Evolutionary conservation across 2,797 vertebrate genomes (phyloP), one percentile per base, ranked within the genome.

Genomic region (Sebastes wilsoni): DNA sequence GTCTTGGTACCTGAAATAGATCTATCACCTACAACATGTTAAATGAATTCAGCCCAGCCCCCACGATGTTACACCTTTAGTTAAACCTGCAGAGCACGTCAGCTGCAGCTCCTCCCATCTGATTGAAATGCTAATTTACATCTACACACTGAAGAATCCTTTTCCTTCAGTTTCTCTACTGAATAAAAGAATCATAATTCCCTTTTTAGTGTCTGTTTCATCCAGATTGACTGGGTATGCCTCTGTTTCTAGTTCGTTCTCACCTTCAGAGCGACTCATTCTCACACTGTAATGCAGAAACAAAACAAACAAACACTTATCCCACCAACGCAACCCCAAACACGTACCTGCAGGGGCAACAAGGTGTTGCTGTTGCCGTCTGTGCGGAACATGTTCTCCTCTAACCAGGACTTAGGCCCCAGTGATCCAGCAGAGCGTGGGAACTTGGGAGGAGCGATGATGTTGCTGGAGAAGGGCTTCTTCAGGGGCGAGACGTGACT

Each of bases 331-430:
- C 36, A 69, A 66, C 82, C 69, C 70, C 62, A 59, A 79, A 70
- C 68, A 79, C 95, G 93, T 96, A 99, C 98, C 98, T 99, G 98
- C 90, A 98, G 96, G 80, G 98, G 98, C 95, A 99, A 94, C 89
- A 99, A 95, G 73, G 97, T 96, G 93, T 99, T 99, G 97, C 98
- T 98, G 96, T 99, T 99, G 96, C 95, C 97, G 95, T 99, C 98
- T 28, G 97, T 97, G 94, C 97, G 96, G 93, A 99, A 99, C 94
- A 97, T 96, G 79, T 98, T 99, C 94, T 99, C 98, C 93, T 99
- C 98, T 18, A 97, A 96, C 98, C 98, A 99, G 65, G 97, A 97
- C 92, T 99, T 99, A 58, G 97, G 98, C 84, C 97, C 97, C 92
- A 97, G 93, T 1, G 97, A 97, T 42, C 96, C 96, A 49, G 94